A percentile compares a stretch with the other conserved stretches of the same genome.
Evolutionary conservation across 2,888 invertebrate species (phyloP).

Genomic region (Stenoptilia bipunctidactyla): DNA sequence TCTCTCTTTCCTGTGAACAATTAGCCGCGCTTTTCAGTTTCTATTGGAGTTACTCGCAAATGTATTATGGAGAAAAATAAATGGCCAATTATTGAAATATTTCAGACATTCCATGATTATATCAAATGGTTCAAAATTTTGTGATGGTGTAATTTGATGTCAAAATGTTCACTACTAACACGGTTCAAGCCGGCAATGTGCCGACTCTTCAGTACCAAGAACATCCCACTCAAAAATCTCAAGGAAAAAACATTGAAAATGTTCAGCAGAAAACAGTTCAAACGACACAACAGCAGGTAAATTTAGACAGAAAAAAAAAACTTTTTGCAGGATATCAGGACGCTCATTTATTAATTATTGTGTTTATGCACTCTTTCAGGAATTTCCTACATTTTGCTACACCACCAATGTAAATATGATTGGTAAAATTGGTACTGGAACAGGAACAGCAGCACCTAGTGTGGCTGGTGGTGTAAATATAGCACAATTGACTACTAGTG

Average conservation of each 20-base stretch:
- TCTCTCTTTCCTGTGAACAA: slow-evolving; percentile 46
- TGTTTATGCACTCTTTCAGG: slow-evolving; percentile 38
- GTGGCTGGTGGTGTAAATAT: slow-evolving; percentile 74
- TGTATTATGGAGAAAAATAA: no score
- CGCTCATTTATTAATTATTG: no score
- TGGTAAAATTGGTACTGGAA: slow-evolving; percentile 68
- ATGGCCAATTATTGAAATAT: no score
- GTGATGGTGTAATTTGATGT: not conserved
- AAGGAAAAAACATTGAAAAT: slow-evolving; percentile 73
- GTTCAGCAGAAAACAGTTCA: slow-evolving; percentile 73
- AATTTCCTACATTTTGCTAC: slow-evolving; percentile 80
- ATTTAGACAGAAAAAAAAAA: not conserved
- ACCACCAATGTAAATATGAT: slow-evolving; percentile 78
- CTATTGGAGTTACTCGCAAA: not conserved
- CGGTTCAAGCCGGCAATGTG: slow-evolving; percentile 72
- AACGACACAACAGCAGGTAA: slow-evolving; percentile 44
- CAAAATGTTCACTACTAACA: slow-evolving; percentile 72
- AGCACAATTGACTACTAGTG: slow-evolving; percentile 74
- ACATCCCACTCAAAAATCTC: slow-evolving; percentile 71
- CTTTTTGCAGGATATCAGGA: no score
- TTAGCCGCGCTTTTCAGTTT: slow-evolving; percentile 52
- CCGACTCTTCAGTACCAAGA: slow-evolving; percentile 78
- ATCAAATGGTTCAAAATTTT: no score
- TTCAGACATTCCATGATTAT: no score
- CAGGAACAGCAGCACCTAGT: slow-evolving; percentile 49